Evolutionary conservation across 2,888 invertebrate genomes (phyloP).

Genomic region (Rhagophthalmus giganteus): DNA sequence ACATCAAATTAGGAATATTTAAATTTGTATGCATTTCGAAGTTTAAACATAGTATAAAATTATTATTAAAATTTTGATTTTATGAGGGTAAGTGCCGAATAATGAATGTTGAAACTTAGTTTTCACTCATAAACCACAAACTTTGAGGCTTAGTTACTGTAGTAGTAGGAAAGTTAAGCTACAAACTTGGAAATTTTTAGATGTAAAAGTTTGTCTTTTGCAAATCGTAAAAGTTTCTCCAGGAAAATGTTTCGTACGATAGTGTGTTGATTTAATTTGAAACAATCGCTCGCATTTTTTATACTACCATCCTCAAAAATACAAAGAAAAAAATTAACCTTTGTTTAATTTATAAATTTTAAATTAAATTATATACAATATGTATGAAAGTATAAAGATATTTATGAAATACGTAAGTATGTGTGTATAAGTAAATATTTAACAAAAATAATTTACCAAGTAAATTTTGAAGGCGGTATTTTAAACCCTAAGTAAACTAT

Average conservation of each 20-base stretch:
- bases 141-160: conserved; percentile 9
- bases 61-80: conserved; percentile 4
- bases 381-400: no score
- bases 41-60: neutral
- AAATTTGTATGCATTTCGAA: neutral
- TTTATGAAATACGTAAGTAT: no score
- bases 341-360: no score
- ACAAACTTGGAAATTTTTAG: conserved; percentile 9
- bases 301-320: neutral
- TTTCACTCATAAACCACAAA: conserved; percentile 13
- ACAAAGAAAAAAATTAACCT: no score
- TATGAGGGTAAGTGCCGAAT: conserved; percentile 7
- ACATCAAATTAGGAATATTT: no score
- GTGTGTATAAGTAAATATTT: no score
- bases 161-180: conserved; percentile 15
- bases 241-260: neutral
- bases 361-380: no score
- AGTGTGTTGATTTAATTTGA: neutral
- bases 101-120: conserved; percentile 12
- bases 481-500: no score
- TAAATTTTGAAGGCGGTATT: no score
- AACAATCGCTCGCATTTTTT: neutral
- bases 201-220: conserved; percentile 9
- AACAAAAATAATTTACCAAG: no score
- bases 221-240: conserved; percentile 3